Evolutionary conservation across 2,888 invertebrate species (phyloP), one percentile per base, ranked within the genome.

Genomic region (Anthophora plumipes): DNA sequence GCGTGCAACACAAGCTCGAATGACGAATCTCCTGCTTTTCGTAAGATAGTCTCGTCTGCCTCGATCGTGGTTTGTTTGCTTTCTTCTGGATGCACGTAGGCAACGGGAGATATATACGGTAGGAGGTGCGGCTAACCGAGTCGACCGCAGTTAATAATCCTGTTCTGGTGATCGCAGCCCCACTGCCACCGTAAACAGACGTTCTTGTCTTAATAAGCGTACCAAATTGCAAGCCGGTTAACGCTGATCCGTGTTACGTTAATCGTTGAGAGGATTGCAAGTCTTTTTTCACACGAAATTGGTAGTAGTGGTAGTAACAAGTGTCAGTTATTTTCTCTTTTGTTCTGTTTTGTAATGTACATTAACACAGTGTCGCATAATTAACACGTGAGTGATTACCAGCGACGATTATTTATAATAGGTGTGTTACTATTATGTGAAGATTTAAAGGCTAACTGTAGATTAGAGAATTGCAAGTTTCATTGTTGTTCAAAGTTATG

Each of bases 71-170:
- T 72, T 82, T 78, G 67, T 85, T 86, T 82, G 82, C 73, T 84
- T 84, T 84, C 70, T 73, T 82, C 43, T 20, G 54, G 55, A 46
- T 50, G 54, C 71, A 80, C 61, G 72, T 67, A 84, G 71, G 41
- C 69, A 55, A 63, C 22, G 69, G 63, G 59, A 63, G 68, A 76
- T 76, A 63, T 57, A 17, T 54, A 59, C 71, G 68, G 88, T 85
- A 88, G 88, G 67, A 77, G 77, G 84, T 86, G 88, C 74, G 89
- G 89, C 84, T 89, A 88, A 89, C 89, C 89, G 80, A 89, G 86
- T 54, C 84, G 81, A 88, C 89, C 89, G 86, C 88, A 87, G 85
- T 90, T 89, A 90, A 91, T 91, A 87, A 88, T 89, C 86, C 82
- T 85, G 87, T 84, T 87, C 82, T 70, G 64, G 55, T 77, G 84